Evolutionary conservation across 2,797 vertebrate genomes (phyloP).

Genomic region (Sebastolobus altivelis): DNA sequence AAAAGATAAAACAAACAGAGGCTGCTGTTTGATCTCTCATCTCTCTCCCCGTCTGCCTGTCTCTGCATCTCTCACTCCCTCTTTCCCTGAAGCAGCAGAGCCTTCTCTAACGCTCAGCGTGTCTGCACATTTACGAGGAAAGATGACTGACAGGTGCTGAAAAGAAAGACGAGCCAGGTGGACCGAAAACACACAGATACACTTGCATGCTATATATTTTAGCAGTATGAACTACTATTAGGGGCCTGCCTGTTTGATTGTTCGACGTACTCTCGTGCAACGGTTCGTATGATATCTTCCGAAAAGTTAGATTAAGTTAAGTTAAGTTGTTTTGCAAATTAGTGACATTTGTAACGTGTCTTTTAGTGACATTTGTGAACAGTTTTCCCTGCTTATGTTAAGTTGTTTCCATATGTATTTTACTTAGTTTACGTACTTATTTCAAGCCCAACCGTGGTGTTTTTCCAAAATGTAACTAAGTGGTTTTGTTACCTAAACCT

Average conservation of each 20-base stretch:
- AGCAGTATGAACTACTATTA: not conserved
- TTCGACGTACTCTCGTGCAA: no score
- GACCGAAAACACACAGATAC: not conserved
- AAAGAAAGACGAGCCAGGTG: constrained; percentile 6
- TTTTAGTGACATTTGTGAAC: no score
- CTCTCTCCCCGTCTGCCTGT: constrained; percentile 25
- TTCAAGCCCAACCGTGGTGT: no score
- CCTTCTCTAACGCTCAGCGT: constrained; percentile 1
- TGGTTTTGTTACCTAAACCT: no score
- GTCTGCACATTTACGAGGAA: constrained; percentile 13
- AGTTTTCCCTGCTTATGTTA: no score
- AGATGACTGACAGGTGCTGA: constrained; percentile 30
- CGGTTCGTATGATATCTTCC: no score
- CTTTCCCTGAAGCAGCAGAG: constrained; percentile 35
- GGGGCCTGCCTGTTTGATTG: not conserved
- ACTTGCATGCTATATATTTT: not conserved
- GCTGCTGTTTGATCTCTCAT: constrained; percentile 54
- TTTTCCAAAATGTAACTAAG: no score
- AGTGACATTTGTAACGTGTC: no score
- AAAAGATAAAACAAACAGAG: constrained; percentile 61
- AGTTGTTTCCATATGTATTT: no score
- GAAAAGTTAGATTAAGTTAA: no score
- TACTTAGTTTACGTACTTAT: no score
- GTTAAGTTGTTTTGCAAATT: no score
- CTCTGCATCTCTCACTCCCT: constrained; percentile 19